Evolutionary conservation across 2,797 vertebrate species (phyloP).

Genomic region (Margarornis squamiger): DNA sequence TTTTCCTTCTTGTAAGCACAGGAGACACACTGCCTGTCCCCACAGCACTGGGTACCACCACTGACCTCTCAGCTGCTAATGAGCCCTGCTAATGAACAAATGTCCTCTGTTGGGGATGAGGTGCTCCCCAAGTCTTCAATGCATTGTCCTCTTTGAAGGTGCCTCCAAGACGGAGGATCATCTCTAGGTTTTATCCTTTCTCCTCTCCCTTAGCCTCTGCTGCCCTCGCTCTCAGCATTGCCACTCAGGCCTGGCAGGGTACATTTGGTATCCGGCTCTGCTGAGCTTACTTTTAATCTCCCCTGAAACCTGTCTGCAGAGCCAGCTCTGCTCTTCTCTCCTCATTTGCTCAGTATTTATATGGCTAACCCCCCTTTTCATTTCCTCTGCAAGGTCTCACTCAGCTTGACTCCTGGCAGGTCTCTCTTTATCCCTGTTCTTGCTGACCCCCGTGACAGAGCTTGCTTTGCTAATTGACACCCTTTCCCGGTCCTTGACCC

Average conservation of each 20-base stretch:
- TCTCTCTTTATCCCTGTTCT: background rate
- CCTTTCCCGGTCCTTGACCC: rapidly evolving
- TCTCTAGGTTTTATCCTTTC: background rate
- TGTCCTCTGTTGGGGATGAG: background rate
- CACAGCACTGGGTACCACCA: background rate
- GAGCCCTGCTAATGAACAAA: conserved; percentile 11
- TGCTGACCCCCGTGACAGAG: background rate
- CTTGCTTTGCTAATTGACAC: conserved; percentile 8
- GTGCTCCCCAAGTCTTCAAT: background rate
- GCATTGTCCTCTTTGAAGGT: background rate
- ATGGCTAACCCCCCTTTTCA: background rate
- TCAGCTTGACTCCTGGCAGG: conserved; percentile 53
- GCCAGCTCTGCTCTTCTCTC: conserved; percentile 2
- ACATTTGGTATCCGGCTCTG: background rate
- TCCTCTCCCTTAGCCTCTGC: background rate
- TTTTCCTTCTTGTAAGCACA: background rate
- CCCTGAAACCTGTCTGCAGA: background rate
- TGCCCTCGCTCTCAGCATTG: rapidly evolving
- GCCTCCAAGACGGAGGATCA: rapidly evolving
- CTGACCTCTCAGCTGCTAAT: background rate
- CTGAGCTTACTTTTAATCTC: background rate
- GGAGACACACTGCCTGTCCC: rapidly evolving
- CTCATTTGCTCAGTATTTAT: background rate
- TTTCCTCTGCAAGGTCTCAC: conserved; percentile 38
- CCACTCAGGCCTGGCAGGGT: rapidly evolving